Conservation (phyloP, 2,888 invertebrate species). For the Venustoraphidia nigricollis region DNA sequence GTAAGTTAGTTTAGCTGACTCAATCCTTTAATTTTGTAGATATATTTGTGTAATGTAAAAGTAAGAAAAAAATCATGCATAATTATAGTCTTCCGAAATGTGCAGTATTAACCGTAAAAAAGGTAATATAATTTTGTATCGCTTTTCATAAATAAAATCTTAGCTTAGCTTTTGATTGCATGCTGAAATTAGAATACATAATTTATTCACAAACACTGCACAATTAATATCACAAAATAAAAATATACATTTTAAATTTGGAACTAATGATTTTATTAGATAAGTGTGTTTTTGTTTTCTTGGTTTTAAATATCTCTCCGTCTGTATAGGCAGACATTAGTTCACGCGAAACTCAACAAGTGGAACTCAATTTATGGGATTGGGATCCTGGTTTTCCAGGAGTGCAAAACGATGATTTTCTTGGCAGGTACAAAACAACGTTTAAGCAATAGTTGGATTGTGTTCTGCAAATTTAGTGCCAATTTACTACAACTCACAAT, state of each 20-base stretch:
- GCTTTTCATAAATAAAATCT: too few species aligned
- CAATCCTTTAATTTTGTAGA: too few species aligned
- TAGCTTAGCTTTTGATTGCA: too few species aligned
- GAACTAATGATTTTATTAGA: slow-evolving; percentile 9
- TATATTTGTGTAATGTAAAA: too few species aligned
- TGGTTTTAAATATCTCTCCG: neutral
- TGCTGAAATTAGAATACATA: too few species aligned
- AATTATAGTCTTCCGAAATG: too few species aligned
- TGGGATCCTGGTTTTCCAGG: slow-evolving; percentile 68
- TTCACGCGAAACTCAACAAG: slow-evolving; percentile 57
- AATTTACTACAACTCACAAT: neutral
- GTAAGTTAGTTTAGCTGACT: too few species aligned
- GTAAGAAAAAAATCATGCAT: too few species aligned
- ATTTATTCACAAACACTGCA: too few species aligned
- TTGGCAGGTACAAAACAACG: slow-evolving; percentile 50
- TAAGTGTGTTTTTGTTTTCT: neutral
- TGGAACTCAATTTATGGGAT: slow-evolving; percentile 66
- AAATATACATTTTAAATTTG: neutral
- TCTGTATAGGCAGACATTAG: slow-evolving; percentile 51
- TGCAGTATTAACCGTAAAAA: too few species aligned
- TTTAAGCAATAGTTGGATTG: neutral
- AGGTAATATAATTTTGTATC: too few species aligned
- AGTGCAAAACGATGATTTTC: slow-evolving; percentile 63
- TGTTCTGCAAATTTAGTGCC: slow-evolving; percentile 1
- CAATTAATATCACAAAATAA: too few species aligned